Evolutionary conservation across 2,797 vertebrate genomes (phyloP).

Genomic region (Picus viridis): DNA sequence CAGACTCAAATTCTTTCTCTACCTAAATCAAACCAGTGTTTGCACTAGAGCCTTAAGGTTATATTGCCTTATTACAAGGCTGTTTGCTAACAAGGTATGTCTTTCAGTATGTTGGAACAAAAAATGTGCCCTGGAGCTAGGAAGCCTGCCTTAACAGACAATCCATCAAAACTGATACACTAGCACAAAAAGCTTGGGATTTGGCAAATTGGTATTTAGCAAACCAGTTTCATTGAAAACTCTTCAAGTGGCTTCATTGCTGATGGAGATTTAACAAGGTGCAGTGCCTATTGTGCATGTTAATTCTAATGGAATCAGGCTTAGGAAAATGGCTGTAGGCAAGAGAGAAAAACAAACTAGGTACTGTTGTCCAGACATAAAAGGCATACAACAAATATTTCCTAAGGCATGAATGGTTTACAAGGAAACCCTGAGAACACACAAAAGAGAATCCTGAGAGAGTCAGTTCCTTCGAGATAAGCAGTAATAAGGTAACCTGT

Average conservation of each 20-base stretch:
- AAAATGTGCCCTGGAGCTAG: slow-evolving; percentile 10
- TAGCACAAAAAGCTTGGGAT: not conserved
- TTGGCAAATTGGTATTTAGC: not conserved
- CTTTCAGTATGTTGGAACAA: not conserved
- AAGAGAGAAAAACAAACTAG: slow-evolving; percentile 35
- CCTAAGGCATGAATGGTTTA: slow-evolving; percentile 11
- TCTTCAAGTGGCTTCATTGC: not conserved
- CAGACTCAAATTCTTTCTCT: slow-evolving; percentile 4
- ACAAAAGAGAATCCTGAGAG: not conserved
- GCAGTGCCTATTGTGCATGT: slow-evolving; percentile 18
- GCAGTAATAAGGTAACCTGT: not conserved
- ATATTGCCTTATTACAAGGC: not conserved
- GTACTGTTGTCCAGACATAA: not conserved
- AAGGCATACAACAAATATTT: slow-evolving; percentile 18
- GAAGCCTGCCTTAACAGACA: not conserved
- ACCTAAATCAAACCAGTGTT: not conserved
- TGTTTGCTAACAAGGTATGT: slow-evolving; percentile 22
- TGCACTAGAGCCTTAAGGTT: not conserved
- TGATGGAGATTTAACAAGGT: slow-evolving; percentile 17
- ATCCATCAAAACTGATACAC: slow-evolving; percentile 4
- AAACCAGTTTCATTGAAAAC: slow-evolving; percentile 20
- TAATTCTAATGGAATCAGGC: slow-evolving; percentile 34
- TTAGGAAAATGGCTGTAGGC: slow-evolving; percentile 27
- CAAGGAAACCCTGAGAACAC: not conserved
- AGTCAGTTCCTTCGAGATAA: slow-evolving; percentile 20